A percentile compares a stretch with the other conserved stretches of the same genome.
These are phyloP conservation scores for Malacosoma neustria DNA, from an alignment of 2,888 invertebrate genomes.

Conservation along the genomic window DNA sequence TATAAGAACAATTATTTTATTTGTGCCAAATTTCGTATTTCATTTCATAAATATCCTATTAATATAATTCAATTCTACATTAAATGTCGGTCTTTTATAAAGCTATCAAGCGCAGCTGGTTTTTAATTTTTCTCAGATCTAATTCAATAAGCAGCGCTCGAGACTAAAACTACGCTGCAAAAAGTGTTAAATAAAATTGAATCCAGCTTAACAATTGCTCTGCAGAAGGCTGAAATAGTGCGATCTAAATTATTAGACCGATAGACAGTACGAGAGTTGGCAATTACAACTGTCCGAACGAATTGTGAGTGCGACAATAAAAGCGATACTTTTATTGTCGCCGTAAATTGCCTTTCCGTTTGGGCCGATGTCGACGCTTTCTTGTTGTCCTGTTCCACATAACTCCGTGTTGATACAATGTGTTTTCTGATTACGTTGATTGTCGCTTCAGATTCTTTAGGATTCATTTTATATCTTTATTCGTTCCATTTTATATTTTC, in stretches of 20 bases:
- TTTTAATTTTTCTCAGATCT: no score
- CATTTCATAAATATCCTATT: no score
- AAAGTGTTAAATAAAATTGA: background rate
- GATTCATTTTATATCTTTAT: constrained; percentile 16
- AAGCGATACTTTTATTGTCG: constrained; percentile 67
- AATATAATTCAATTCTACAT: no score
- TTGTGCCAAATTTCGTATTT: no score
- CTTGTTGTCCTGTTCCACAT: constrained; percentile 38
- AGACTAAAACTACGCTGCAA: background rate
- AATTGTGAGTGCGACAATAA: constrained; percentile 67
- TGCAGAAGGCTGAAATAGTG: constrained; percentile 36
- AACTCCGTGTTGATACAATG: constrained; percentile 51
- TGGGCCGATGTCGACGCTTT: constrained; percentile 44
- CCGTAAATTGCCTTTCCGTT: constrained; percentile 52
- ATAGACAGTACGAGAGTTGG: constrained; percentile 58
- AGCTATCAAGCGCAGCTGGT: no score
- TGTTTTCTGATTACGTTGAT: constrained; percentile 7
- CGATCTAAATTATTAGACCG: constrained; percentile 61
- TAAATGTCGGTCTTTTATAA: no score
- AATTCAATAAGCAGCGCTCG: no score
- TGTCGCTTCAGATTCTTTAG: background rate
- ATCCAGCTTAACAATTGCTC: background rate
- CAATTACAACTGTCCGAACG: constrained; percentile 69
- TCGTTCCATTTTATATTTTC: constrained; percentile 4
- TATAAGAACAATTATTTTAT: no score